phyloP scores from a whole-genome alignment of 2,113 vertebrate species.

The Scortum barcoo region DNA sequence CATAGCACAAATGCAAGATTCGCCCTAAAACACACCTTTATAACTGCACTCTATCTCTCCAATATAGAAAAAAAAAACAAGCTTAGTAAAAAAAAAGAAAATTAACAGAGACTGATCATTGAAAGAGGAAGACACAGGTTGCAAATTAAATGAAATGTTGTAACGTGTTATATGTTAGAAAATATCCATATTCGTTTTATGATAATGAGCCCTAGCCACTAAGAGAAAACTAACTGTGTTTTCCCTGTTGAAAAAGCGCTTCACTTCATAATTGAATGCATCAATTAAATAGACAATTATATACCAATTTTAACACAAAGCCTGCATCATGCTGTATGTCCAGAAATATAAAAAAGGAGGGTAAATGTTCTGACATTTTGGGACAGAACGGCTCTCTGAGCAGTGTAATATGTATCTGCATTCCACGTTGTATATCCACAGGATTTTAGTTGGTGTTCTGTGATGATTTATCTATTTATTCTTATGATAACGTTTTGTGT shows the following conservation, averaged over 20 bases:
- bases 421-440: conserved; percentile 3
- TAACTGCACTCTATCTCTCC: background rate
- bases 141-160: background rate
- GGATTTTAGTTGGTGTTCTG: background rate
- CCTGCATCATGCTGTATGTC: background rate
- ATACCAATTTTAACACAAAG: conserved; percentile 5
- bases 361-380: background rate
- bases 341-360: conserved; percentile 10
- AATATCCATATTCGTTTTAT: background rate
- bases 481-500: background rate
- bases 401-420: conserved; percentile 2
- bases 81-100: background rate
- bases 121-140: background rate
- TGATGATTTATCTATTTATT: conserved; percentile 5
- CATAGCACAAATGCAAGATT: background rate
- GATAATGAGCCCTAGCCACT: background rate
- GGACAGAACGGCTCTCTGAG: background rate
- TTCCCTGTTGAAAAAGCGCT: background rate
- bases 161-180: background rate
- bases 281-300: conserved; percentile 22
- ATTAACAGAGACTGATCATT: too few species aligned
- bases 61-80: background rate
- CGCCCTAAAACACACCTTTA: background rate
- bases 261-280: background rate
- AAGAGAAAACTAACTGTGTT: background rate